These are phyloP conservation scores for Synaphobranchus kaupii DNA, from an alignment of 2,797 vertebrate genomes.

Conservation along the genomic window DNA sequence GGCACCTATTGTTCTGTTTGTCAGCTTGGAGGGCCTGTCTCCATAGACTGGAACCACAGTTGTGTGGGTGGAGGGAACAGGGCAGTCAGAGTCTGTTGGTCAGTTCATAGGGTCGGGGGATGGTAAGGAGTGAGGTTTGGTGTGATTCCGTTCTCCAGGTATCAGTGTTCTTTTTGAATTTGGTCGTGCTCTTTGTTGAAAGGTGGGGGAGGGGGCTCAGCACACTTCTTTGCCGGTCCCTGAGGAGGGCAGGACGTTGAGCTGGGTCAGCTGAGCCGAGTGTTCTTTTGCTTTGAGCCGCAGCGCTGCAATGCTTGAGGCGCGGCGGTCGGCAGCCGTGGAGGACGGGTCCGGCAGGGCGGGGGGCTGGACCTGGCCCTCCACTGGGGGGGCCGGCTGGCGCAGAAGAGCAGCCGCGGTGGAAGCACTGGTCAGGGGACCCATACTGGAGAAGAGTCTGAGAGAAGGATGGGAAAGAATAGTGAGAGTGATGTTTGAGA, in stretches of 20 bases:
- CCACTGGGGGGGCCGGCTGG: slow-evolving; percentile 84
- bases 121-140: neutral
- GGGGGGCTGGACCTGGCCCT: slow-evolving; percentile 78
- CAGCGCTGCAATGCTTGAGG: slow-evolving; percentile 94
- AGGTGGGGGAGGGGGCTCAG: slow-evolving; percentile 68
- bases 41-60: neutral
- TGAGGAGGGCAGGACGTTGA: slow-evolving; percentile 90
- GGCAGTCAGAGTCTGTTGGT: neutral
- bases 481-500: neutral
- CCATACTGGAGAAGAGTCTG: slow-evolving; percentile 97
- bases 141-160: slow-evolving; percentile 40
- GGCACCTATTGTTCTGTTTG: neutral
- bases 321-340: slow-evolving; percentile 89
- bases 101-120: neutral
- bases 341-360: slow-evolving; percentile 84
- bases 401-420: slow-evolving; percentile 90
- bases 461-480: slow-evolving; percentile 29
- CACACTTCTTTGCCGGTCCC: slow-evolving; percentile 96
- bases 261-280: slow-evolving; percentile 96
- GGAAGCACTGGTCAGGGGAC: slow-evolving; percentile 91
- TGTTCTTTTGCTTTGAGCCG: slow-evolving; percentile 98
- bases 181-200: slow-evolving; percentile 74
- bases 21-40: neutral
- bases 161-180: slow-evolving; percentile 66
- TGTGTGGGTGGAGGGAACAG: neutral